Evolutionary conservation across 2,113 vertebrate species (phyloP).

Genomic region (Phrynosoma platyrhinos): DNA sequence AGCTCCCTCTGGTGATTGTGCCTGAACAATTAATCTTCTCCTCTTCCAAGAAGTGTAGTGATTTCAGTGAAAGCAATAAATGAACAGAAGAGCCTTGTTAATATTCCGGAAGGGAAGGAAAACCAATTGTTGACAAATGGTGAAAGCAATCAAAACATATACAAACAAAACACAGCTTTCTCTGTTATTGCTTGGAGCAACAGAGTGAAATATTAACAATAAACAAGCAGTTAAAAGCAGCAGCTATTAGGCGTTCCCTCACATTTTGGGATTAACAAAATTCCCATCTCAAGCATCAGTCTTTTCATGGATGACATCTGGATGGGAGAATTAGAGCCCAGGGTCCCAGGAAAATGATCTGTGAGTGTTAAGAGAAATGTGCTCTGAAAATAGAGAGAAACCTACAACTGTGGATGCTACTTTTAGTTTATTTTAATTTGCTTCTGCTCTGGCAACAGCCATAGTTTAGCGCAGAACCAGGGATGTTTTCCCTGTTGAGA

Average conservation of each 20-base stretch:
- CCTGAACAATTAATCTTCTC: background rate
- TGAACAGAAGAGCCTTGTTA: background rate
- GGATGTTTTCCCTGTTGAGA: background rate
- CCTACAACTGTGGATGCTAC: background rate
- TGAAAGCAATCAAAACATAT: background rate
- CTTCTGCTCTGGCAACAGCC: too few relatives aligned
- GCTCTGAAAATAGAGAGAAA: background rate
- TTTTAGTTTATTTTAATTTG: background rate
- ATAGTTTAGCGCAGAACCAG: background rate
- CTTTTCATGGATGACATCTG: background rate
- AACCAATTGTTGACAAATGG: constrained; percentile 23
- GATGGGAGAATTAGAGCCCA: background rate
- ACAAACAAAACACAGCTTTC: background rate
- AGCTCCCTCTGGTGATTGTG: background rate
- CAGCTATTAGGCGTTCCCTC: background rate
- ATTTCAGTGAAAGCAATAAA: background rate
- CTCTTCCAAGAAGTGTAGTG: background rate
- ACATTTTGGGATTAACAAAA: background rate
- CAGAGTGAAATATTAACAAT: background rate
- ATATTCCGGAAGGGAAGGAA: background rate
- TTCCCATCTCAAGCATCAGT: accelerated
- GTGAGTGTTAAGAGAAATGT: background rate
- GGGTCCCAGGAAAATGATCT: background rate
- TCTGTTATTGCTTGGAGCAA: background rate
- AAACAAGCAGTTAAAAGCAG: constrained; percentile 36